Conservation (phyloP, 2,113 vertebrate genomes). For the Puntigrus tetrazona region DNA sequence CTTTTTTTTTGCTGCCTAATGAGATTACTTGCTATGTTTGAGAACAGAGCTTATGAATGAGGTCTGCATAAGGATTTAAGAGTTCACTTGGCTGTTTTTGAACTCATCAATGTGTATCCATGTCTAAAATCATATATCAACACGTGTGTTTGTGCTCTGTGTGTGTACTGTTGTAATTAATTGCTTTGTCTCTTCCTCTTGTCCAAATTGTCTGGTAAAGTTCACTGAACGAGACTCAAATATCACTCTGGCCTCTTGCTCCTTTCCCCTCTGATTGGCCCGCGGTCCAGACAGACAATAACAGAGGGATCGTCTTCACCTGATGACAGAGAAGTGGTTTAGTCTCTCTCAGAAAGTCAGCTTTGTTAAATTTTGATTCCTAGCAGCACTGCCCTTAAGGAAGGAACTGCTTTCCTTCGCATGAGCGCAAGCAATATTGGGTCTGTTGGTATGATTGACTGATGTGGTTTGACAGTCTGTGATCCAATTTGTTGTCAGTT, state of each 20-base stretch:
- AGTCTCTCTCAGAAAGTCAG: conserved; percentile 13
- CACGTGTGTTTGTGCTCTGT: background rate
- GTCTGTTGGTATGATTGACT: conserved; percentile 27
- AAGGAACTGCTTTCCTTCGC: conserved; percentile 5
- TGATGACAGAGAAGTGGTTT: conserved; percentile 36
- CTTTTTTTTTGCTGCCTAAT: background rate
- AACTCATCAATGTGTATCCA: background rate
- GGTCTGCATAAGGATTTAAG: conserved; percentile 1
- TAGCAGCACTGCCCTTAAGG: background rate
- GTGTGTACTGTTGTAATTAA: background rate
- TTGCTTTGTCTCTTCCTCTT: conserved; percentile 1
- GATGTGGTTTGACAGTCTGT: conserved; percentile 53
- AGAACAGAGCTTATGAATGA: background rate
- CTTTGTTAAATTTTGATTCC: conserved; percentile 29
- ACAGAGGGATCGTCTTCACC: conserved; percentile 4
- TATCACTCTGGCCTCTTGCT: conserved; percentile 26
- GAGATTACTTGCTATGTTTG: background rate
- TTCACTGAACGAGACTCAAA: conserved; percentile 30
- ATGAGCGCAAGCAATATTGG: conserved; percentile 23
- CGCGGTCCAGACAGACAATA: conserved; percentile 23
- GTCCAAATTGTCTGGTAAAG: conserved; percentile 4
- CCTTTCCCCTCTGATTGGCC: conserved; percentile 12
- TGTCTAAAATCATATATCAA: background rate
- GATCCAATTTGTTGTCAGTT: conserved; percentile 50
- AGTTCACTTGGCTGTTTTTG: background rate